phyloP scores from a whole-genome alignment of 2,113 vertebrate genomes.

The Psilopsiagon aymara region DNA sequence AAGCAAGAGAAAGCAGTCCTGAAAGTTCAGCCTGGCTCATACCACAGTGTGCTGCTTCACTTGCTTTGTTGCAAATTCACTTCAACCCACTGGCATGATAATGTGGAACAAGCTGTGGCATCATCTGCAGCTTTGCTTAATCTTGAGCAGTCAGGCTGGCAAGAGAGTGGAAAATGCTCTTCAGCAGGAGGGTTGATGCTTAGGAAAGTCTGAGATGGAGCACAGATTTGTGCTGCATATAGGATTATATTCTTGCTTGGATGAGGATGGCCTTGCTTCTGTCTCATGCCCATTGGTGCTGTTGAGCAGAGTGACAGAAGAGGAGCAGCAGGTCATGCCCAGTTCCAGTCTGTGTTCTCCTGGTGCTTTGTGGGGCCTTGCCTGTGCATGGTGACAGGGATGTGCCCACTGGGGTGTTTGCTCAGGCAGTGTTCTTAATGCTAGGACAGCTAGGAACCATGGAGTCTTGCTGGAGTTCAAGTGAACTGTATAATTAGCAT shows the following conservation, averaged over 20 bases:
- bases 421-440: not conserved
- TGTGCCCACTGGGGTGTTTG: rapidly evolving
- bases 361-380: not conserved
- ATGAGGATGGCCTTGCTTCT: not conserved
- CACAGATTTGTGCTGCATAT: not conserved
- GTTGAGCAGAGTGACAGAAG: not conserved
- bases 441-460: not conserved
- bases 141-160: conserved; percentile 20
- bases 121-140: not conserved
- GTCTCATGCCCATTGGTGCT: rapidly evolving
- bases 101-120: not conserved
- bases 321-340: not conserved
- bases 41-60: not conserved
- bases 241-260: rapidly evolving
- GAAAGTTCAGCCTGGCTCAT: not conserved
- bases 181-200: not conserved
- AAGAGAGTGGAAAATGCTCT: not conserved
- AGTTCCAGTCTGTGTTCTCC: not conserved
- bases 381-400: rapidly evolving
- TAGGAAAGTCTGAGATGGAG: not conserved
- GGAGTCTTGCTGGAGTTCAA: not conserved
- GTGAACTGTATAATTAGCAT: not conserved
- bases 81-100: conserved; percentile 26
- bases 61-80: not conserved
- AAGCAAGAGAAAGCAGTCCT: not conserved